Base-by-base conservation (phyloP, 2,888 invertebrate species). In the Plebejus melissa region DNA sequence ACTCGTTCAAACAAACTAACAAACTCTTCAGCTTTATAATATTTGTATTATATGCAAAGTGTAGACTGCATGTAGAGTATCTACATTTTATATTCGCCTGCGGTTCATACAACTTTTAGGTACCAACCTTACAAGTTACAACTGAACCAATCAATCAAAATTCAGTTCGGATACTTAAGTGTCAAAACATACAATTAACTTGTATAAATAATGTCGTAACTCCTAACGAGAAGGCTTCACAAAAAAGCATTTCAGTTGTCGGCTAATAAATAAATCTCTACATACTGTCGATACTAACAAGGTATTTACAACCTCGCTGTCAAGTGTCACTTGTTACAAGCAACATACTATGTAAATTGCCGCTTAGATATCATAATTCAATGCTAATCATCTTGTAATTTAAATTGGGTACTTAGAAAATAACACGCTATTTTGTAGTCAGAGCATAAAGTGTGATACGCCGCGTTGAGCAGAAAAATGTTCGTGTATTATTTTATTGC, bases 221-320 rank as follows among this genome's bases (percentile, higher is more conserved):
- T 50, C 3, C 32, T 28, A 72, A 72, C 16, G 28, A 54, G 72
- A 54, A 28, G 46, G 72, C 71, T 70, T n/a, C 16, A 54, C 3
- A 54, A 54, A 70, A 36, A 70, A 70, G 11, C 13, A 41, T 46
- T 16, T 72, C 54, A 32, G 50, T 16, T 72, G 72, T 72, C 72
- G 32, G 72, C 72, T 72, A 72, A 72, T 72, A 72, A 72, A 72
- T 72, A 72, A 50, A 54, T 50, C 28, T 72, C 50, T 50, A 54
- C 50, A 28, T 71, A 71, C 72, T 28, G 28, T 50, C 50, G 38
- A 41, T 54, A 54, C 72, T 71, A 71, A 71, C 71, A 13, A 71
- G 71, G 50, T 71, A 71, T 71, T 41, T 70, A 70, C 70, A 41
- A 70, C 70, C 38, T 22, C 46, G 13, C 46, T 41, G 69, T 69